Evolutionary conservation across 1,140 invertebrate species (phyloP), one percentile per base, ranked within the genome.

Genomic region (Colletes gigas): DNA sequence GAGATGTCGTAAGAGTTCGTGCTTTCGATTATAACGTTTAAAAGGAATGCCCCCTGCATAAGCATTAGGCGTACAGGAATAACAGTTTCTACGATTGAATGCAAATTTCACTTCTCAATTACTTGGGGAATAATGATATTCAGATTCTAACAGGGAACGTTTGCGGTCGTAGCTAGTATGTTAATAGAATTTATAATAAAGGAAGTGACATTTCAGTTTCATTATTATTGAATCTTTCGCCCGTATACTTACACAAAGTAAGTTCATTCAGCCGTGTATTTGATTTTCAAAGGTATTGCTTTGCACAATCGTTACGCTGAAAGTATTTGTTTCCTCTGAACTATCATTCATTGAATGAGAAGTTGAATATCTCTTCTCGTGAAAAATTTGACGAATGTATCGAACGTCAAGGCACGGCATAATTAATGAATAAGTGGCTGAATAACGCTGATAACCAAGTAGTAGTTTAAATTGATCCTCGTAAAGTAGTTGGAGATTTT

Each of bases 41-140:
- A 78, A 44, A 17, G 39, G 59, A 30, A n/a, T 63, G 68, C 14
- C 55, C 50, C 19, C 19, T n/a, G 30, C 60, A 47, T 59, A 65
- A 55, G 47, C 59, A 63, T 55, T 72, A 78, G 76, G 76, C 69
- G 59, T 65, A 30, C 21, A 21, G 44, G 47, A 76, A 65, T 78
- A 78, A 54, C 55, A 65, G 68, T 78, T 78, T 78, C 76, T 72
- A 78, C 76, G 57, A 78, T 78, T 78, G 76, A 78, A 78, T 78
- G 76, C 76, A 78, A 78, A 78, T 78, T 71, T 78, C 30, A 21
- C 76, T 55, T 9, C 47, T 72, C 76, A 72, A 63, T 78, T 78
- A 69, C 57, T 55, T 41, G 17, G 50, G 6, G 68, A 55, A 41
- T 78, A 78, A 78, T 78, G 59, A 30, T 65, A 78, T 72, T 78